Percentiles rank a stretch among this genome's conserved stretches.
Evolutionary conservation across 2,888 invertebrate species (phyloP).

Genomic region (Drosophila mimica): DNA sequence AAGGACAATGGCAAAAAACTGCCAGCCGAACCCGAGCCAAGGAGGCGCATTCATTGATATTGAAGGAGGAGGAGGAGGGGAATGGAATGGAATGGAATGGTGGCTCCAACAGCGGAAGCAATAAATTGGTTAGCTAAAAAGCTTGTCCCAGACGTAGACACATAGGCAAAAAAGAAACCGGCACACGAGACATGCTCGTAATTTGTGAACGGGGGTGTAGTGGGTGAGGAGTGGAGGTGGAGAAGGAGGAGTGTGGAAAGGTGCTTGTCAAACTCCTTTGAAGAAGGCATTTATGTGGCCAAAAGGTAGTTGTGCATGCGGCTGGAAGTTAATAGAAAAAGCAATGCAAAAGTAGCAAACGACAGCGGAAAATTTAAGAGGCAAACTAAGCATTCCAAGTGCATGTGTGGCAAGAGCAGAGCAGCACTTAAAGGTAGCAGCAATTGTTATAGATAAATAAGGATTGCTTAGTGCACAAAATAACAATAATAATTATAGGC

Average conservation of each 20-base stretch:
- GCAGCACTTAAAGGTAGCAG: neutral
- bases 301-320: conserved; percentile 55
- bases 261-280: conserved; percentile 27
- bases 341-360: conserved; percentile 6
- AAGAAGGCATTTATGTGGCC: conserved; percentile 32
- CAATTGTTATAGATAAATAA: neutral
- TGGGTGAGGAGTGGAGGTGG: neutral
- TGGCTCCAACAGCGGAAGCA: conserved; percentile 62
- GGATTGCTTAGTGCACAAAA: too few species aligned
- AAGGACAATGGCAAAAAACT: conserved; percentile 69
- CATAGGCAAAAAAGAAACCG: conserved; percentile 46
- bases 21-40: conserved; percentile 5
- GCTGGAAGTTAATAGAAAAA: conserved; percentile 58
- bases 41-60: conserved; percentile 2
- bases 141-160: conserved; percentile 74
- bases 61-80: conserved; percentile 1
- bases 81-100: neutral
- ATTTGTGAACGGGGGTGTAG: conserved; percentile 37
- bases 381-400: neutral
- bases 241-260: too few species aligned
- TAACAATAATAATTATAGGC: neutral
- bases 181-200: conserved; percentile 67
- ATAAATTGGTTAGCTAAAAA: conserved; percentile 79
- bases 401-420: neutral
- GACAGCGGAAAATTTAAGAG: conserved; percentile 21